A percentile compares a stretch with the other conserved stretches of the same genome.
Evolutionary conservation across 1,140 invertebrate species (phyloP).

Genomic region (Temnothorax curvispinosus): DNA sequence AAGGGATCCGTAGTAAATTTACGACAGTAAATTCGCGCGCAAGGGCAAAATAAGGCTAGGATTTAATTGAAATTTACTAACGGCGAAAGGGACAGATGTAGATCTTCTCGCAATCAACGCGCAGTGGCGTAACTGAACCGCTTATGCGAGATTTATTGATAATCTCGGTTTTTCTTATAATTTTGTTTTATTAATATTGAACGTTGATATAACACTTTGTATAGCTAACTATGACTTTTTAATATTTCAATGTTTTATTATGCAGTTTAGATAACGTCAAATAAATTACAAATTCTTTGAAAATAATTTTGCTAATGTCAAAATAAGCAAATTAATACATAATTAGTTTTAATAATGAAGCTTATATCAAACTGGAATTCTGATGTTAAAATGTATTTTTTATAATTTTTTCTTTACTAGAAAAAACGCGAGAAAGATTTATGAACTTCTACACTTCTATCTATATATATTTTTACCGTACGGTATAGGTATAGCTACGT

Average conservation of each 20-base stretch:
- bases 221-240: neutral
- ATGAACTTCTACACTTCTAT: neutral
- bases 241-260: neutral
- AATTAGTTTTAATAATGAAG: neutral
- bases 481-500: neutral
- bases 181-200: neutral
- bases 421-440: too few relatives aligned
- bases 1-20: conserved; percentile 33
- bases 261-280: neutral
- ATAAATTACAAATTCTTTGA: neutral
- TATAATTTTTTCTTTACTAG: neutral
- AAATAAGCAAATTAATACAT: neutral
- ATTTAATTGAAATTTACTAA: conserved; percentile 66
- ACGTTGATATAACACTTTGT: neutral
- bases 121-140: neutral
- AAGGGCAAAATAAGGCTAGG: neutral
- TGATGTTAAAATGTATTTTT: neutral
- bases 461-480: neutral
- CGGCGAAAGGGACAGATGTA: conserved; percentile 18
- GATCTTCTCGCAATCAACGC: conserved; percentile 49
- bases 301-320: neutral
- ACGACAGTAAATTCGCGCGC: conserved; percentile 30
- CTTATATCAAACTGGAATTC: neutral
- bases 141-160: neutral
- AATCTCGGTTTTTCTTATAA: neutral